Evolutionary conservation across 2,888 invertebrate genomes (phyloP).

Genomic region (Timandra comae): DNA sequence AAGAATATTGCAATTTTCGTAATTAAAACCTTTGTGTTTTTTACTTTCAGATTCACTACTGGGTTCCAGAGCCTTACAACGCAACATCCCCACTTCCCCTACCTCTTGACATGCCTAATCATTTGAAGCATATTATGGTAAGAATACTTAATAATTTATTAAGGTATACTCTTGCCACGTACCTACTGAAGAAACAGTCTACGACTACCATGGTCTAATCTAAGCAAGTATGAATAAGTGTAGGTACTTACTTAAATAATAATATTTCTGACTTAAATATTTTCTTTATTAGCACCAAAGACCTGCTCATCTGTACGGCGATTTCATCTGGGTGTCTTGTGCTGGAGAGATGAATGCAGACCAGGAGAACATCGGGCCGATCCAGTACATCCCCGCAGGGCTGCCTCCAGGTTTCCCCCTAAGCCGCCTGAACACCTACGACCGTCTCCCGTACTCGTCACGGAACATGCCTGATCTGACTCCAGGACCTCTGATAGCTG

Average conservation of each 20-base stretch:
- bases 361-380: constrained; percentile 83
- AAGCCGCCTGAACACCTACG: constrained; percentile 56
- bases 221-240: too few species aligned
- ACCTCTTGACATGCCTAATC: constrained; percentile 84
- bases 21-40: constrained; percentile 10
- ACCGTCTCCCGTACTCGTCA: constrained; percentile 49
- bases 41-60: constrained; percentile 92
- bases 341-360: constrained; percentile 86
- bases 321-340: constrained; percentile 89
- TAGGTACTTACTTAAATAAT: too few species aligned
- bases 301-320: constrained; percentile 57
- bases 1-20: neutral
- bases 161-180: too few species aligned
- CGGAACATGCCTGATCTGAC: constrained; percentile 49
- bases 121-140: constrained; percentile 81
- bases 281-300: constrained; percentile 34
- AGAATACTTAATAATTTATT: too few species aligned
- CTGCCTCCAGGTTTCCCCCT: constrained; percentile 76
- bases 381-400: constrained; percentile 81
- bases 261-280: too few species aligned
- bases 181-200: too few species aligned
- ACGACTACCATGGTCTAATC: too few species aligned
- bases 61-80: constrained; percentile 89
- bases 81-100: constrained; percentile 73
- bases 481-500: constrained; percentile 53